Conservation (phyloP, 2,797 vertebrate species). For the Emydoidea blandingii region DNA sequence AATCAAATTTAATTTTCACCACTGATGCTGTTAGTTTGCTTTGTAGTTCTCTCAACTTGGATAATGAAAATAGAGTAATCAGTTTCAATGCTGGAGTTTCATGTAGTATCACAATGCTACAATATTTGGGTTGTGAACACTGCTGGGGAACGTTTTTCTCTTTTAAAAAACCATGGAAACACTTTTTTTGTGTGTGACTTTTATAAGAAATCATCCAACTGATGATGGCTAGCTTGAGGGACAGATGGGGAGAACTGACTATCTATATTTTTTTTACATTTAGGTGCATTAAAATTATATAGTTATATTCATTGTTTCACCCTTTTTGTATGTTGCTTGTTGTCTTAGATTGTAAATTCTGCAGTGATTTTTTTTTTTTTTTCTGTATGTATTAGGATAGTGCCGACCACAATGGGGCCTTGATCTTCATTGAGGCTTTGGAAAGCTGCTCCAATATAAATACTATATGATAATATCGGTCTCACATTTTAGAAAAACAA, state of each 20-base stretch:
- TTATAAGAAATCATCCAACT: not conserved
- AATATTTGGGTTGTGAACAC: not conserved
- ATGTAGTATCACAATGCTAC: not conserved
- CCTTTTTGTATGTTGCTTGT: not conserved
- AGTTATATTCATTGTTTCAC: not conserved
- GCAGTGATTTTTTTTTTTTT: not conserved
- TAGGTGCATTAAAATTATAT: not conserved
- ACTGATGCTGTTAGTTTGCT: not conserved
- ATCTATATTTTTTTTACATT: not conserved
- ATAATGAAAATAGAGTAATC: not conserved
- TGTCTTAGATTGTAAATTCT: not conserved
- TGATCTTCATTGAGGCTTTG: not conserved
- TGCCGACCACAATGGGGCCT: not conserved
- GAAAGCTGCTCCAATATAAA: not conserved
- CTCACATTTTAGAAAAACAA: not conserved
- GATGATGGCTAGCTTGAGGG: not conserved
- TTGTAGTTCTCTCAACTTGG: not conserved
- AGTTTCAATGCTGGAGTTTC: not conserved
- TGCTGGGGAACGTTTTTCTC: not conserved
- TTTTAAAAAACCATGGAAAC: not conserved
- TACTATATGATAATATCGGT: not conserved
- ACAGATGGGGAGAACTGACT: not conserved
- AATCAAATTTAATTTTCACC: not conserved
- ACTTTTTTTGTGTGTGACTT: not conserved
- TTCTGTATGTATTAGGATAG: accelerated